Conservation (phyloP, 2,888 invertebrate species). For the Altica lythri region DNA sequence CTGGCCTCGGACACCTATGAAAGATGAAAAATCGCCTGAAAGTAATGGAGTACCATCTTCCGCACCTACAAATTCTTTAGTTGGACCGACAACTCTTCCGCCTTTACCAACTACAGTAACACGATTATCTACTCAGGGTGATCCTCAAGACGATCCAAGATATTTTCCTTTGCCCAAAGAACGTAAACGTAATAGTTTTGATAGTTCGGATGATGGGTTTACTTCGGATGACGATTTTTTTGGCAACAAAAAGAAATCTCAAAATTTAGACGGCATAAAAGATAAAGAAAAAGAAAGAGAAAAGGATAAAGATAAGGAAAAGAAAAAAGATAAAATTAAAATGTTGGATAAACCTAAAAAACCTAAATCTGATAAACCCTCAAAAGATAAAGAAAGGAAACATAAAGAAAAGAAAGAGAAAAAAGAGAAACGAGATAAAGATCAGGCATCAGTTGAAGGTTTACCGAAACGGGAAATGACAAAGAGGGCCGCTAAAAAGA, state of each 20-base stretch:
- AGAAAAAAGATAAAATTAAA: slow-evolving; percentile 26
- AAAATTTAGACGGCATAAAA: no score
- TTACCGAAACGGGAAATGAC: slow-evolving; percentile 67
- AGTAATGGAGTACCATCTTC: slow-evolving; percentile 45
- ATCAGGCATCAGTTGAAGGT: slow-evolving; percentile 58
- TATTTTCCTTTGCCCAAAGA: slow-evolving; percentile 76
- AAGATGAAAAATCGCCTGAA: slow-evolving; percentile 43
- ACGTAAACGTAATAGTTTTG: slow-evolving; percentile 68
- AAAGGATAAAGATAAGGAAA: slow-evolving; percentile 38
- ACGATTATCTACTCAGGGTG: slow-evolving; percentile 56
- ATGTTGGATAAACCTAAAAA: slow-evolving; percentile 38
- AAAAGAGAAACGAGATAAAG: slow-evolving; percentile 47
- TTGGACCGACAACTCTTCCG: slow-evolving; percentile 26
- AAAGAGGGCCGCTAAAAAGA: slow-evolving; percentile 71
- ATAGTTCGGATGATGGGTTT: slow-evolving; percentile 69
- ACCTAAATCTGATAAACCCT: slow-evolving; percentile 23
- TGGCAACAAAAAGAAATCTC: slow-evolving; percentile 59
- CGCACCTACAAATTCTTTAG: slow-evolving; percentile 39
- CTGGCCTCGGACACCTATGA: slow-evolving; percentile 63
- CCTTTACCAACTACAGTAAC: slow-evolving; percentile 37
- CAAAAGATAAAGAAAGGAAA: slow-evolving; percentile 20
- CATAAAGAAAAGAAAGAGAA: slow-evolving; percentile 36
- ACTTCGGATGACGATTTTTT: slow-evolving; percentile 64
- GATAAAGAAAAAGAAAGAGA: slow-evolving; percentile 22
- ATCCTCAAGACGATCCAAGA: slow-evolving; percentile 68